Evolutionary conservation across 2,888 invertebrate genomes (phyloP).

Genomic region (Brachyptera putata): DNA sequence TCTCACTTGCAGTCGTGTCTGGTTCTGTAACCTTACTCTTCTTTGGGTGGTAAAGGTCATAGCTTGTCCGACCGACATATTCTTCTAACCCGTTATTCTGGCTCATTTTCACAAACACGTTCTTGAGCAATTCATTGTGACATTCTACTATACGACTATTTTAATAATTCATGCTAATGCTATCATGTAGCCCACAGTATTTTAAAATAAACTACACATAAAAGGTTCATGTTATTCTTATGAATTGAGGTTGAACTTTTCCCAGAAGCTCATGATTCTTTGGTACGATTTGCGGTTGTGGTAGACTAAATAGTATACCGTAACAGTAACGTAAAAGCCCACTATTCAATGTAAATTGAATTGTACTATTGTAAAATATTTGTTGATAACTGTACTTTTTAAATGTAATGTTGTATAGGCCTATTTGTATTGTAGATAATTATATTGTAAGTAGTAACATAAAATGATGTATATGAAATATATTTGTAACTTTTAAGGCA

Average conservation of each 20-base stretch:
- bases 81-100: slow-evolving; percentile 27
- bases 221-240: background rate
- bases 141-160: background rate
- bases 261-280: slow-evolving; percentile 6
- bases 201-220: background rate
- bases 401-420: background rate
- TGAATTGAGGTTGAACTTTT: background rate
- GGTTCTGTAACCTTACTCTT: no score
- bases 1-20: no score
- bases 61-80: slow-evolving; percentile 27
- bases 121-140: slow-evolving; percentile 18
- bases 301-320: no score
- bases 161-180: no score
- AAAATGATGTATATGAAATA: slow-evolving; percentile 14
- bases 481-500: slow-evolving; percentile 30
- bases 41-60: no score
- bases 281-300: background rate
- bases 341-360: slow-evolving; percentile 1
- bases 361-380: slow-evolving; percentile 2
- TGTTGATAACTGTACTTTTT: background rate
- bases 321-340: background rate
- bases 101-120: slow-evolving; percentile 29
- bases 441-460: slow-evolving; percentile 7
- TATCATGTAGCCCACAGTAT: no score
- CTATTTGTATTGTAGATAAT: slow-evolving; percentile 8